phyloP scores from a whole-genome alignment of 2,888 invertebrate species.

The Coleophora flavipennella region DNA sequence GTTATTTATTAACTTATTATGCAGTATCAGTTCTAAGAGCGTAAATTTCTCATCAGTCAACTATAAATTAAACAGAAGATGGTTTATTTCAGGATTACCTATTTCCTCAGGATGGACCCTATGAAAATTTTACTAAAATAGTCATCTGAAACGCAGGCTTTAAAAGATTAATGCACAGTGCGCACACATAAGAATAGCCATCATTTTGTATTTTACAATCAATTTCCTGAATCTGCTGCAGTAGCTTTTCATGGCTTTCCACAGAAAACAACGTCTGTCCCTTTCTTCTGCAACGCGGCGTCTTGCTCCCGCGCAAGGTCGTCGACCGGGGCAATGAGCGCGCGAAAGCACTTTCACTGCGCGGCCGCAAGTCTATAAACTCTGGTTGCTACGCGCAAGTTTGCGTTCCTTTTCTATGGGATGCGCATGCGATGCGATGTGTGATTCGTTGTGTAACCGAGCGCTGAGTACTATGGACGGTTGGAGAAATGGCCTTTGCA shows the following conservation, averaged over 20 bases:
- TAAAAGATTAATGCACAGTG: neutral
- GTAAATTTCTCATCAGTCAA: too few species aligned
- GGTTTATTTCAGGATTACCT: neutral
- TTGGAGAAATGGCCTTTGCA: constrained; percentile 42
- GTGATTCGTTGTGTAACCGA: constrained; percentile 23
- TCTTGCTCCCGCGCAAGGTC: constrained; percentile 46
- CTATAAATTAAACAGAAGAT: too few species aligned
- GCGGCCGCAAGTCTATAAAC: constrained; percentile 55
- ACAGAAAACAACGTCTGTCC: constrained; percentile 46
- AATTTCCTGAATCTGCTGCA: constrained; percentile 56
- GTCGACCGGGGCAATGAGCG: constrained; percentile 67
- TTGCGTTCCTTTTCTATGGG: constrained; percentile 38
- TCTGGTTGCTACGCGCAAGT: constrained; percentile 38
- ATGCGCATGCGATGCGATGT: constrained; percentile 23
- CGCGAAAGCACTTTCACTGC: constrained; percentile 72
- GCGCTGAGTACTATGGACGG: constrained; percentile 19
- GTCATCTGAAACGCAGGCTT: neutral
- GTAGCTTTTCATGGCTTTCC: constrained; percentile 57
- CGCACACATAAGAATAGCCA: constrained; percentile 45
- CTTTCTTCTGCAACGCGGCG: constrained; percentile 28
- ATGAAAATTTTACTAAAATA: neutral
- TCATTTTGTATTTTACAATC: constrained; percentile 33
- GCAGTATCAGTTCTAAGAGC: too few species aligned
- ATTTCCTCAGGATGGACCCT: neutral
- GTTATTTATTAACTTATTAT: too few species aligned